Conservation (phyloP, 2,797 vertebrate species). For the Rhodeus uyekii region DNA sequence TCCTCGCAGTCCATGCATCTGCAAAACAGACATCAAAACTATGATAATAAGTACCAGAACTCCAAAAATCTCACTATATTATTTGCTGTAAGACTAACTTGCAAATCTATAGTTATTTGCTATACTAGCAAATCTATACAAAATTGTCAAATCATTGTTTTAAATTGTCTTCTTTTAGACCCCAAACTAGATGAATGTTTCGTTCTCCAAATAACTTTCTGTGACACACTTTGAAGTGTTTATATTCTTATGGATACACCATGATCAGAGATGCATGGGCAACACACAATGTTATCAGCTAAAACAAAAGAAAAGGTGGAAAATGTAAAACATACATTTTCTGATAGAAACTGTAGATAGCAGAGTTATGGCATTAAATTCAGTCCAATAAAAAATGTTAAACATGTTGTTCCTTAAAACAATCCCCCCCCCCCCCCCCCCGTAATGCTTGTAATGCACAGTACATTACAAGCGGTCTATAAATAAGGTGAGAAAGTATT, state of each 20-base stretch:
- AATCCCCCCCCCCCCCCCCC: too few species aligned
- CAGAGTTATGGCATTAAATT: background rate
- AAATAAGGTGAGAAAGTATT: background rate
- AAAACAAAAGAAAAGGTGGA: background rate
- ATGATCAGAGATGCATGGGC: background rate
- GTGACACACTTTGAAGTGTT: background rate
- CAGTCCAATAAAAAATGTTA: background rate
- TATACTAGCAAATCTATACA: too few species aligned
- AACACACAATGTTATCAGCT: background rate
- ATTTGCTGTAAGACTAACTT: too few species aligned
- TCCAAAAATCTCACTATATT: background rate
- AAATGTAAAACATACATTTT: background rate
- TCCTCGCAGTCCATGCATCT: background rate
- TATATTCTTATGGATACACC: background rate
- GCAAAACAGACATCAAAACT: constrained; percentile 31
- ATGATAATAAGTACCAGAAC: constrained; percentile 48
- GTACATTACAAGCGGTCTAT: background rate
- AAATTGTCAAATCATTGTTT: background rate
- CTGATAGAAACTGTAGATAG: background rate
- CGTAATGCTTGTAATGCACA: too few species aligned
- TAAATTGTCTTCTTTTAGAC: background rate
- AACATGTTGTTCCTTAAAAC: background rate
- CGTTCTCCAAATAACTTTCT: background rate
- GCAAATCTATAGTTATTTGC: too few species aligned
- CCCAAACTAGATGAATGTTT: background rate